phyloP scores from a whole-genome alignment of 1,140 invertebrate genomes.

The Hermetia illucens region DNA sequence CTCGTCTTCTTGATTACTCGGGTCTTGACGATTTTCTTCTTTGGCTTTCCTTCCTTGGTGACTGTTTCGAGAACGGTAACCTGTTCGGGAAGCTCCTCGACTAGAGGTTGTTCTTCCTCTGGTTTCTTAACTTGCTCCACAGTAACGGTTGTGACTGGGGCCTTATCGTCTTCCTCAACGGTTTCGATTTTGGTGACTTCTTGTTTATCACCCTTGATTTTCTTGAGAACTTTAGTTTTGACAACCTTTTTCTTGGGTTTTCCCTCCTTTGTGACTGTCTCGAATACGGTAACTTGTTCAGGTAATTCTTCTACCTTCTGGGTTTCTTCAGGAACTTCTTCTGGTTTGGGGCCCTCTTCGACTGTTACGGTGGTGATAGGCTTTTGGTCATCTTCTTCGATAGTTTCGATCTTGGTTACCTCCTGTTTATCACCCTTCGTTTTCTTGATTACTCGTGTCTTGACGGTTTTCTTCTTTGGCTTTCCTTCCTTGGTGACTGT shows the following conservation, averaged over 20 bases:
- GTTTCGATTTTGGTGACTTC: conserved; percentile 12
- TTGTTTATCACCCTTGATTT: conserved; percentile 7
- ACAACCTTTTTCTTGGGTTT: conserved; percentile 8
- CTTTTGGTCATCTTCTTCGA: conserved; percentile 17
- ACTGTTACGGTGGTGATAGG: conserved; percentile 12
- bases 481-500: too few species aligned
- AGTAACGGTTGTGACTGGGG: conserved; percentile 15
- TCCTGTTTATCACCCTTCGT: conserved; percentile 14
- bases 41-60: conserved; percentile 10
- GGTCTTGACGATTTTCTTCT: conserved; percentile 12
- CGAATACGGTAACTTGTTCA: conserved; percentile 20
- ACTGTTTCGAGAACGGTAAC: conserved; percentile 13
- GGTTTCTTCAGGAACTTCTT: conserved; percentile 9
- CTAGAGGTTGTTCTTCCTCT: too few species aligned
- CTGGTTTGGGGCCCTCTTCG: conserved; percentile 7
- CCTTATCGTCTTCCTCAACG: conserved; percentile 15
- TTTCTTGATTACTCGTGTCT: conserved; percentile 15
- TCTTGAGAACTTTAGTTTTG: conserved; percentile 8
- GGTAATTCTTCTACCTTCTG: conserved; percentile 2
- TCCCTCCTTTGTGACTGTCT: conserved; percentile 14
- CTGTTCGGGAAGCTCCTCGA: conserved; percentile 18
- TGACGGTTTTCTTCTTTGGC: conserved; percentile 15
- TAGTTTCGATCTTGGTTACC: conserved; percentile 14
- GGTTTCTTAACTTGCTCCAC: conserved; percentile 9
- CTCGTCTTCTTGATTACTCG: conserved; percentile 14